Conservation (phyloP, 2,797 vertebrate genomes). For the Coreius guichenoti region DNA sequence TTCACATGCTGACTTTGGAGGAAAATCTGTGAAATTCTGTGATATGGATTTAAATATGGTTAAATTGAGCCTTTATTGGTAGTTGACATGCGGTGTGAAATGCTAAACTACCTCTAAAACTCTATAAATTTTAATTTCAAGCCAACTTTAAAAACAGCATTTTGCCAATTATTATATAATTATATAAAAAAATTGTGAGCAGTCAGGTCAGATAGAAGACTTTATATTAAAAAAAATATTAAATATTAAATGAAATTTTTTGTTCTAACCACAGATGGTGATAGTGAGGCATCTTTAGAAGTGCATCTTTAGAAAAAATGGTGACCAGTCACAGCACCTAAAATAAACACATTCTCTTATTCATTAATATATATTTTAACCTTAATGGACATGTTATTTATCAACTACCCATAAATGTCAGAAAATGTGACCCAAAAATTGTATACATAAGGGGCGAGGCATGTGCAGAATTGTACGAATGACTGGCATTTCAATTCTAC, state of each 20-base stretch:
- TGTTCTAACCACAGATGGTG: no score
- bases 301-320: not conserved
- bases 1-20: not conserved
- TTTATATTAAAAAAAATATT: not conserved
- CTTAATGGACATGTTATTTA: not conserved
- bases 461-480: slow-evolving; percentile 2
- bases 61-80: not conserved
- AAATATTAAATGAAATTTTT: no score
- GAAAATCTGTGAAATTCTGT: not conserved
- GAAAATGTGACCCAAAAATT: not conserved
- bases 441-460: not conserved
- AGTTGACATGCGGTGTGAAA: not conserved
- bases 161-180: not conserved
- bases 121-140: not conserved
- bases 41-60: not conserved
- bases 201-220: not conserved
- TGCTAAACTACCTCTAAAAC: not conserved
- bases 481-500: not conserved
- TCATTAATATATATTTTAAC: not conserved
- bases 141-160: not conserved
- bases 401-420: not conserved
- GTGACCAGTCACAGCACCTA: not conserved
- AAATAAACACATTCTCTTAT: not conserved
- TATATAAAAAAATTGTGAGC: not conserved
- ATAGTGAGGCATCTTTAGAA: not conserved